Base-by-base conservation (phyloP, 1,140 invertebrate species). In the Pseudomyrmex concolor region DNA sequence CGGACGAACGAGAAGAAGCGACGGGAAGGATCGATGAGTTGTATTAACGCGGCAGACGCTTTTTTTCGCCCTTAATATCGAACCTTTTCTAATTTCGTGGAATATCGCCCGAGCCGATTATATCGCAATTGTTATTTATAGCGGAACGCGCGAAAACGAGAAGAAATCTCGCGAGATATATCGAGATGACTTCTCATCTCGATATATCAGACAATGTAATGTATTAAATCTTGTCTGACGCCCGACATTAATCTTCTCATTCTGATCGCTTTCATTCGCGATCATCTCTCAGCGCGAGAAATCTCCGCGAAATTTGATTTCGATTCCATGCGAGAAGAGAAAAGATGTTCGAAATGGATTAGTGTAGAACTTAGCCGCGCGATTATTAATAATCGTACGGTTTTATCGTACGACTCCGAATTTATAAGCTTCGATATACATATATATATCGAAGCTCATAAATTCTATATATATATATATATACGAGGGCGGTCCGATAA, bases 41-140 rank as follows among this genome's bases (percentile, higher is more conserved):
- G 76, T 71, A 80, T 80, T 71, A 80, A 80, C 54, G 55, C 54
- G 45, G 66, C 70, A 25, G 54, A 57, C 19, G 66, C 51, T 70
- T 80, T 68, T 80, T 59, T 78, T 70, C 60, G 19, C 43, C 67
- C 22, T 55, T 34, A 34, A 70, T 71, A 80, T 60, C 45, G 66
- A 70, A 71, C 12, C n/a, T 80, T 80, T 80, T 80, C 76, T 80
- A 80, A 80, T 80, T 80, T 80, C 70, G 76, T 19, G 54, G 66
- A 80, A 80, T 71, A 71, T 80, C 54, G 76, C 43, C 54, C 76
- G 76, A 70, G 54, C 34, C 76, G 66, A 80, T 80, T 80, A 80
- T 80, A 80, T 80, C 76, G 76, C 76, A 71, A 55, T 71, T 80
- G 66, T 80, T 80, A 80, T 80, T 80, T 80, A 80, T 80, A 80